phyloP scores from a whole-genome alignment of 2,797 vertebrate genomes.

The Smutsia gigantea region DNA sequence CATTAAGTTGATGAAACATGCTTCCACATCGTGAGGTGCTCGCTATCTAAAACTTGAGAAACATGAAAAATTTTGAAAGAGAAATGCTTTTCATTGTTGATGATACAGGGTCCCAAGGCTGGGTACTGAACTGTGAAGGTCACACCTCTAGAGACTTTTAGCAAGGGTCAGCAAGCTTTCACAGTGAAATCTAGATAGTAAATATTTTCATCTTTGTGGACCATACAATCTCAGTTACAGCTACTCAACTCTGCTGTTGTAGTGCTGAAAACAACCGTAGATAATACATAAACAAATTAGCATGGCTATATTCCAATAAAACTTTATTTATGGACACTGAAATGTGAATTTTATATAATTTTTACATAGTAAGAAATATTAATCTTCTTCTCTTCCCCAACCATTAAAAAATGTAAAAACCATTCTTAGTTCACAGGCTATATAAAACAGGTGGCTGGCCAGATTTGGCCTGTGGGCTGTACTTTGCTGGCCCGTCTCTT shows the following conservation, averaged over 20 bases:
- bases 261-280: background rate
- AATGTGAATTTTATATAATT: background rate
- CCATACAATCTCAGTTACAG: background rate
- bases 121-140: background rate
- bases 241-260: background rate
- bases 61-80: background rate
- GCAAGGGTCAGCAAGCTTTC: background rate
- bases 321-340: conserved; percentile 29
- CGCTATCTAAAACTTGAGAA: background rate
- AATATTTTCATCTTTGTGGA: background rate
- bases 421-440: background rate
- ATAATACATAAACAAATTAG: conserved; percentile 7
- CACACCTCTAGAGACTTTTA: background rate
- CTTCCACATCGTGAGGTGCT: background rate
- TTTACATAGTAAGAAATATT: background rate
- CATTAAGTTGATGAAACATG: background rate
- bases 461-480: background rate
- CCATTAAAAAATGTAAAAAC: background rate
- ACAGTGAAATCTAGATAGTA: background rate
- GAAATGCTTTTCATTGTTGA: background rate
- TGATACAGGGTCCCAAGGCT: background rate
- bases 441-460: background rate
- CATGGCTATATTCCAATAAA: conserved; percentile 35
- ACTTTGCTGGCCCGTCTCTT: background rate
- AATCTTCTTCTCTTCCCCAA: background rate